phyloP scores from a whole-genome alignment of 2,113 vertebrate genomes.

The Onychostruthus taczanowskii region DNA sequence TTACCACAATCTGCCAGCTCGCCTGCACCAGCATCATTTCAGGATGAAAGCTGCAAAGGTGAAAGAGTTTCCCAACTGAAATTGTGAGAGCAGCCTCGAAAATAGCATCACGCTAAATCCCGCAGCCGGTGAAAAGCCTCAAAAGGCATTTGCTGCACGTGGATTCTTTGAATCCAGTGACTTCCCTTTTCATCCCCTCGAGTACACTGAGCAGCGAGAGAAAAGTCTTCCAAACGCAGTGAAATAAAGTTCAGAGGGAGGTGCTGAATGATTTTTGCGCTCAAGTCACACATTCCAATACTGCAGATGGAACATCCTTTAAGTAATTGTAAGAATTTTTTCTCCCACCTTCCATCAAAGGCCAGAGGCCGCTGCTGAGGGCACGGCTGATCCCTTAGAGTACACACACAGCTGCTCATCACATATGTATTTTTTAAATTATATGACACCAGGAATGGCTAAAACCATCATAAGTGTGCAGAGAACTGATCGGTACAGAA shows the following conservation, averaged over 20 bases:
- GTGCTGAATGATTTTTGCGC: not conserved
- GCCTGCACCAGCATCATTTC: not conserved
- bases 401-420: too few species aligned
- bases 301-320: not conserved
- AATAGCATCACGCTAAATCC: not conserved
- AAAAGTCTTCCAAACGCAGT: not conserved
- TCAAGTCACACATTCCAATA: not conserved
- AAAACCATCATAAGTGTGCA: not conserved
- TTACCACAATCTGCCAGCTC: not conserved
- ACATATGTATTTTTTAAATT: not conserved
- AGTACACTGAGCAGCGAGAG: not conserved
- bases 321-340: not conserved
- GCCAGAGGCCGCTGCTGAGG: not conserved
- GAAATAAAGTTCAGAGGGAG: not conserved
- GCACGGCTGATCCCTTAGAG: not conserved
- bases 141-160: not conserved
- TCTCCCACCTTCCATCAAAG: not conserved
- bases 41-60: constrained; percentile 3
- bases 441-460: rapidly evolving
- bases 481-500: not conserved
- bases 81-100: not conserved
- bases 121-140: not conserved
- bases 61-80: constrained; percentile 6
- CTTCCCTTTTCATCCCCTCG: not conserved
- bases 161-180: constrained; percentile 18